Evolutionary conservation across 2,888 invertebrate genomes (phyloP), one percentile per base, ranked within the genome.

Genomic region (Halictus ligatus): DNA sequence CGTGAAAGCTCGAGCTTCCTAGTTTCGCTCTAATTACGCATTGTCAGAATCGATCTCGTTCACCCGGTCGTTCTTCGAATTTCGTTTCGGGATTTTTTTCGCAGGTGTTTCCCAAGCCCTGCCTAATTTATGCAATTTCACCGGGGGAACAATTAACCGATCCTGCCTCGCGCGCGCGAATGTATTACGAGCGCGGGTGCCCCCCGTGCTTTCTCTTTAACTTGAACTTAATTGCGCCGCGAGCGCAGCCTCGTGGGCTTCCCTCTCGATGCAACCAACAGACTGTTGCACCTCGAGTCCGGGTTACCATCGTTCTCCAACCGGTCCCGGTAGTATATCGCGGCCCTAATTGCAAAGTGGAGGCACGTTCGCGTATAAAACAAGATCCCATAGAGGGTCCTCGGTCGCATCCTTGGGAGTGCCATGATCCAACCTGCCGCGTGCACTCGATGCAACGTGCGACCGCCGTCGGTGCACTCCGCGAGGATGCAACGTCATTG

Each of bases 191-290:
- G 25, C 46, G 48, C 35, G 75, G 69, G 43, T 46, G 50, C 40
- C 75, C 60, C 60, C 48, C 25, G 78, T 87, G 87, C 87, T 87
- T 87, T 87, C 88, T 87, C 87, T 87, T 87, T 81, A 87, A 87
- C 87, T 77, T 84, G 88, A 87, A 87, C 87, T 81, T 87, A 87
- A 87, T 87, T 87, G 78, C 83, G 78, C 75, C 18, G 74, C 54
- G 60, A 83, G 75, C 82, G 48, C 40, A 80, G 21, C 69, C n/a
- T 43, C 71, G 71, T 6, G 43, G 43, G 78, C 72, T 87, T 83
- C 87, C 87, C 87, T 73, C 80, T 83, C 75, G 60, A 83, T 58
- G 76, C 80, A 48, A 74, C 54, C 83, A 40, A 25, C 60, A 29
- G 74, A 29, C 21, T 46, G 87, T 54, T 78, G 67, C 80, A 75